Percentiles rank a stretch among this genome's conserved stretches.
phyloP scores from a whole-genome alignment of 2,888 invertebrate species.

The Parnassius apollo region DNA sequence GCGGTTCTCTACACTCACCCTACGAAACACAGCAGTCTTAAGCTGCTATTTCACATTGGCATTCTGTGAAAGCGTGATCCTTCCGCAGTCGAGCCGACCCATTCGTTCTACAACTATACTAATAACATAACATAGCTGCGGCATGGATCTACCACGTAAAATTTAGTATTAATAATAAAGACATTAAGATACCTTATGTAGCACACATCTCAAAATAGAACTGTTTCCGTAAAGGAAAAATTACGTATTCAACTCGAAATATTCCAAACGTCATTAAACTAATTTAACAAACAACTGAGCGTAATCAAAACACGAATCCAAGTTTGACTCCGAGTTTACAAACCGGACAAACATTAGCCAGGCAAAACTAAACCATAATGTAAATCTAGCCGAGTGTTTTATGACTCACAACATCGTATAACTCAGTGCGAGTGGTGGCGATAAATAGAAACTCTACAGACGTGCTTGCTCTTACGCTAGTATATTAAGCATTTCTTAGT shows the following conservation, averaged over 20 bases:
- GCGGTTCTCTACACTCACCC: too few species aligned
- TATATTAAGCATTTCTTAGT: conserved; percentile 26
- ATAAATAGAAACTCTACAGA: conserved; percentile 24
- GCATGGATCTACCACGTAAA: too few species aligned
- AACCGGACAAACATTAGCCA: conserved; percentile 16
- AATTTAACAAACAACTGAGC: conserved; percentile 5
- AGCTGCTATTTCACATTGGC: too few species aligned
- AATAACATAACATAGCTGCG: too few species aligned
- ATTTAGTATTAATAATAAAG: too few species aligned
- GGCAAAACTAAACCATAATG: conserved; percentile 12
- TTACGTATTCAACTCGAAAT: background rate
- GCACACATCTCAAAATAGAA: too few species aligned
- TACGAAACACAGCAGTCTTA: too few species aligned
- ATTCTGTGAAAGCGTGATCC: too few species aligned
- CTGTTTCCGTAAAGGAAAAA: too few species aligned
- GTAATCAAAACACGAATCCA: conserved; percentile 4
- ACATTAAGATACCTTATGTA: too few species aligned
- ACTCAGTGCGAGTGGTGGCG: conserved; percentile 20
- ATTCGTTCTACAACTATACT: too few species aligned
- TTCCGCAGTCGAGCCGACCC: too few species aligned
- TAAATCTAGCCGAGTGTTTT: conserved; percentile 18
- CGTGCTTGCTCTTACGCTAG: background rate
- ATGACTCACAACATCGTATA: conserved; percentile 11
- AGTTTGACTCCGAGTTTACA: conserved; percentile 1
- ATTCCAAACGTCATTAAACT: conserved; percentile 1